A percentile compares a stretch with the other conserved stretches of the same genome.
These are phyloP conservation scores for Pyrrhosoma nymphula DNA, from an alignment of 2,888 invertebrate genomes.

Conservation along the genomic window DNA sequence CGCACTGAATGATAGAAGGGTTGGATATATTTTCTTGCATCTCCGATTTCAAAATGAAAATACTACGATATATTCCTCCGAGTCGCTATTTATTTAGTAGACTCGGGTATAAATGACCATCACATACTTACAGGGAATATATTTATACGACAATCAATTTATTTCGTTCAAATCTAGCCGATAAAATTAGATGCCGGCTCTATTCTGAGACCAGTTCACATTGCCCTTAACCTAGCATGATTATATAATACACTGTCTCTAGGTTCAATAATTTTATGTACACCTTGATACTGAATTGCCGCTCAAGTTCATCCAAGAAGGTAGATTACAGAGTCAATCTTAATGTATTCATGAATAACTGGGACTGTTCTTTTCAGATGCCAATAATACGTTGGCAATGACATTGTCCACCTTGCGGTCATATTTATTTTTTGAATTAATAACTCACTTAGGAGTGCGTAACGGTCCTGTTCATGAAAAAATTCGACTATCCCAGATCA, in stretches of 20 bases:
- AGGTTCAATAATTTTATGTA: not conserved
- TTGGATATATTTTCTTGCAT: not conserved
- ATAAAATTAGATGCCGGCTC: not conserved
- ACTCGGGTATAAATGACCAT: not conserved
- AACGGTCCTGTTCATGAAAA: too few relatives aligned
- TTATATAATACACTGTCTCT: too few relatives aligned
- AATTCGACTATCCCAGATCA: too few relatives aligned
- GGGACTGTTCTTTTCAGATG: too few relatives aligned
- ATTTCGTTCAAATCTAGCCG: not conserved
- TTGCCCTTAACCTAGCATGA: not conserved
- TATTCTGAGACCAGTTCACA: not conserved
- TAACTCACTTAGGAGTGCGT: too few relatives aligned
- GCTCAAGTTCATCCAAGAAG: not conserved
- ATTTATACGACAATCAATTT: not conserved
- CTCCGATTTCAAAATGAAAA: not conserved
- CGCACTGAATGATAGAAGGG: not conserved
- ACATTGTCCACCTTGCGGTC: too few relatives aligned
- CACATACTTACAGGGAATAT: not conserved
- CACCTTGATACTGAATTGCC: not conserved
- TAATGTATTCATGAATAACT: too few relatives aligned
- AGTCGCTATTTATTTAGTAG: not conserved
- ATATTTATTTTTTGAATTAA: too few relatives aligned
- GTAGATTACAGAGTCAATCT: not conserved
- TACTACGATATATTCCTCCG: not conserved
- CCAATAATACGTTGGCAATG: too few relatives aligned